Base-by-base conservation (phyloP, 2,888 invertebrate genomes). In the Lasius platythorax region DNA sequence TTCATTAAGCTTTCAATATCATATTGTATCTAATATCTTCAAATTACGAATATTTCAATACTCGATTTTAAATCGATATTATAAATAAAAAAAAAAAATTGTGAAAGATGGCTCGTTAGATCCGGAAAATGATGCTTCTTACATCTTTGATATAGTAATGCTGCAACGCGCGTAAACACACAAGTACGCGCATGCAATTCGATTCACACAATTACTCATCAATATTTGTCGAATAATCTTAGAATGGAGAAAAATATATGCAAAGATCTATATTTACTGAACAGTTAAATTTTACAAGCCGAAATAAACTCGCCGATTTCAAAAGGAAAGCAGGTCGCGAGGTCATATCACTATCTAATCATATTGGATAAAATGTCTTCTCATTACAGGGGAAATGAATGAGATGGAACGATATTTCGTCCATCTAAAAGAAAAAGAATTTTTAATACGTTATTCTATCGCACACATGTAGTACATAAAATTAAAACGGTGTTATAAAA, bases 321-420 rank as follows among this genome's bases (percentile, higher is more conserved):
- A 90, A 90, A 87, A 92, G 92, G 92, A 93, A 92, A 92, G 85
- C 91, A 87, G 92, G 93, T 94, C 94, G 93, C 85, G 84, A 87
- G 94, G 93, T 94, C 93, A 90, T 84, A 81, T 86, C 87, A 86
- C 85, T 94, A 94, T 94, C 94, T 94, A 94, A 94, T 94, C 94
- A 64, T 83, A 84, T 76, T 87, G 91, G 93, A 93, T 94, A 94
- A 94, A 93, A 88, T 88, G 81, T 87, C 88, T 87, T 90, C 90
- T 91, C 90, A 90, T 94, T 86, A 87, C 83, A 91, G 91, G 91
- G 91, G 91, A 87, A 91, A 91, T 90, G 92, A 91, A 91, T 91
- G 91, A 88, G 91, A 90, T 92, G 86, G 53, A 90, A 89, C 87
- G 88, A 90, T 92, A 83, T 73, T 72, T 76, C 33, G 33, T 68